A percentile compares a stretch with the other conserved stretches of the same genome.
These are phyloP conservation scores for Catocala sponsa DNA, from an alignment of 2,888 invertebrate genomes.

Conservation along the genomic window DNA sequence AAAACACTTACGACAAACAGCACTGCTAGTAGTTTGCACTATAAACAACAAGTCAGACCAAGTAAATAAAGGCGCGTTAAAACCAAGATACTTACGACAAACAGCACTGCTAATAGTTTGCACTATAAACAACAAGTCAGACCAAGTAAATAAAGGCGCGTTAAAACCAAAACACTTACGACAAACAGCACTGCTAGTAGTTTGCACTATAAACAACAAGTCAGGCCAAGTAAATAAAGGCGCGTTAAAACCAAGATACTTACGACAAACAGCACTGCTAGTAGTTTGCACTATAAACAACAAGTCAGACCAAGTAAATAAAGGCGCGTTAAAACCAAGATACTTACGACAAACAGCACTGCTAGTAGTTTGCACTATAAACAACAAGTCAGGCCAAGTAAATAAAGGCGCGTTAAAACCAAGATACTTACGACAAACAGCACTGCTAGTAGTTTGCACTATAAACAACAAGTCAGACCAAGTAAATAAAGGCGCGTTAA, in stretches of 20 bases:
- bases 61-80: too few relatives aligned
- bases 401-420: too few relatives aligned
- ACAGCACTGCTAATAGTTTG: conserved; percentile 68
- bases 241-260: conserved; percentile 46
- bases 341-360: conserved; percentile 75
- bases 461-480: too few relatives aligned
- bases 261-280: conserved; percentile 73
- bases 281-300: conserved; percentile 66
- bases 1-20: conserved; percentile 73
- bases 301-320: too few relatives aligned
- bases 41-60: too few relatives aligned
- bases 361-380: conserved; percentile 68
- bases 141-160: too few relatives aligned
- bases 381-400: too few relatives aligned
- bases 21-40: conserved; percentile 67
- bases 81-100: conserved; percentile 68
- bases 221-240: too few relatives aligned
- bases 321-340: not conserved
- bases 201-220: conserved; percentile 61
- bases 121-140: conserved; percentile 64
- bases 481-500: too few relatives aligned
- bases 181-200: conserved; percentile 71
- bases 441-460: conserved; percentile 67
- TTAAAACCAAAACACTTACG: conserved; percentile 62
- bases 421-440: conserved; percentile 73